A percentile compares a stretch with the other conserved stretches of the same genome.
Evolutionary conservation across 2,797 vertebrate genomes (phyloP).

Genomic region (Harpagifer antarcticus): DNA sequence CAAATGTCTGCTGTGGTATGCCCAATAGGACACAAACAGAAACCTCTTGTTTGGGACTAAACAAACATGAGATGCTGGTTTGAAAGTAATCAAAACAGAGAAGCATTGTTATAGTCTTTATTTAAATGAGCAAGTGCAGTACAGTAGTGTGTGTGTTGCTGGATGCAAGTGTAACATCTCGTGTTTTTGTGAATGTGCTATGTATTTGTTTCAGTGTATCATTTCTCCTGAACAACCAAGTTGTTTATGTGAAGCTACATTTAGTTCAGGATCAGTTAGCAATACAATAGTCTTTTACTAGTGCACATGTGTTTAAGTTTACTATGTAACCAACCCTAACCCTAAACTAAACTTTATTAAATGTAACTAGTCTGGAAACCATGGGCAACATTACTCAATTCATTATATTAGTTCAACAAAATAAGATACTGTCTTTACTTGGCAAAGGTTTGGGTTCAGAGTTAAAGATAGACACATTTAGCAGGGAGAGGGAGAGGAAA

Average conservation of each 20-base stretch:
- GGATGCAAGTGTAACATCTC: not conserved
- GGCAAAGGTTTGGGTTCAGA: too few relatives aligned
- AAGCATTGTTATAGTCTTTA: conserved; percentile 24
- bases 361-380: too few relatives aligned
- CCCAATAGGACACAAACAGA: conserved; percentile 64
- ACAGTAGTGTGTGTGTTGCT: conserved; percentile 22
- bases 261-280: not conserved
- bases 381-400: too few relatives aligned
- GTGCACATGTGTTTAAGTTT: too few relatives aligned
- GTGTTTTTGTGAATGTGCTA: not conserved
- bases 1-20: conserved; percentile 63
- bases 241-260: not conserved
- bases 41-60: conserved; percentile 65
- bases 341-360: too few relatives aligned
- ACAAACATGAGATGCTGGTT: conserved; percentile 44
- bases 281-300: not conserved
- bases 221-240: not conserved
- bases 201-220: conserved; percentile 26
- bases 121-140: conserved; percentile 24
- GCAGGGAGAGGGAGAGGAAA: too few relatives aligned
- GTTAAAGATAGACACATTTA: too few relatives aligned
- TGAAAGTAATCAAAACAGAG: conserved; percentile 48
- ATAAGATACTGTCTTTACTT: too few relatives aligned
- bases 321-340: too few relatives aligned
- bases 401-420: too few relatives aligned